Percentiles rank a stretch among this genome's conserved stretches.
These are phyloP conservation scores for Chelidonichthys spinosus DNA, from an alignment of 2,797 vertebrate genomes.

Conservation along the genomic window DNA sequence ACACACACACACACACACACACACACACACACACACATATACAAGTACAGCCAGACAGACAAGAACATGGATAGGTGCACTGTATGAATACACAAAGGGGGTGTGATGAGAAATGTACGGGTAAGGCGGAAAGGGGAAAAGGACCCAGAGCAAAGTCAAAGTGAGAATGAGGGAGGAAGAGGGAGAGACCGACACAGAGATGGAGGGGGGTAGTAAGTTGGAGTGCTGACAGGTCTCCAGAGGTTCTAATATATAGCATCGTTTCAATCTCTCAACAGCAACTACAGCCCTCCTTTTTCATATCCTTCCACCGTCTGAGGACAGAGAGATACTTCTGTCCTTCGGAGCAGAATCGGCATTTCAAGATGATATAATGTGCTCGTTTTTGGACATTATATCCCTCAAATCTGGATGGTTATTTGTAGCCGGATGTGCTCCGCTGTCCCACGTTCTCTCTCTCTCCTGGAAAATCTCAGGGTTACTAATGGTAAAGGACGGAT, in stretches of 20 bases:
- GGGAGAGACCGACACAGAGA: conserved; percentile 51
- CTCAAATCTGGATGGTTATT: conserved; percentile 79
- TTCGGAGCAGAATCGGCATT: conserved; percentile 76
- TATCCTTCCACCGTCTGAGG: conserved; percentile 74
- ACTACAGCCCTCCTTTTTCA: conserved; percentile 80
- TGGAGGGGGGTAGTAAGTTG: conserved; percentile 55
- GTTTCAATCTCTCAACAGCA: conserved; percentile 84
- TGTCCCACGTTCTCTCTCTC: conserved; percentile 51
- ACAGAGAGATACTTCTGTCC: conserved; percentile 78
- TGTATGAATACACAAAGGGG: conserved; percentile 66
- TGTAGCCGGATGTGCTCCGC: conserved; percentile 63
- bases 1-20: background rate
- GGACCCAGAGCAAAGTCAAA: conserved; percentile 75
- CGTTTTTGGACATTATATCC: conserved; percentile 76
- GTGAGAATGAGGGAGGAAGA: conserved; percentile 50
- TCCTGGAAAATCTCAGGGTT: conserved; percentile 79
- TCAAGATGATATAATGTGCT: conserved; percentile 81
- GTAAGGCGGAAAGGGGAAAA: conserved; percentile 54
- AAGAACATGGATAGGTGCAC: conserved; percentile 64
- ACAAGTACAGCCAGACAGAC: conserved; percentile 61
- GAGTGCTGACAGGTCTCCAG: conserved; percentile 77
- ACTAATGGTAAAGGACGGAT: conserved; percentile 75
- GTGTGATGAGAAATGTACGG: conserved; percentile 66
- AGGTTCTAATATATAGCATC: conserved; percentile 82
- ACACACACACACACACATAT: conserved; percentile 61